Percentiles rank a stretch among this genome's conserved stretches.
Conservation (phyloP, 2,888 invertebrate genomes). For the Megaustenia siamemsis region DNA sequence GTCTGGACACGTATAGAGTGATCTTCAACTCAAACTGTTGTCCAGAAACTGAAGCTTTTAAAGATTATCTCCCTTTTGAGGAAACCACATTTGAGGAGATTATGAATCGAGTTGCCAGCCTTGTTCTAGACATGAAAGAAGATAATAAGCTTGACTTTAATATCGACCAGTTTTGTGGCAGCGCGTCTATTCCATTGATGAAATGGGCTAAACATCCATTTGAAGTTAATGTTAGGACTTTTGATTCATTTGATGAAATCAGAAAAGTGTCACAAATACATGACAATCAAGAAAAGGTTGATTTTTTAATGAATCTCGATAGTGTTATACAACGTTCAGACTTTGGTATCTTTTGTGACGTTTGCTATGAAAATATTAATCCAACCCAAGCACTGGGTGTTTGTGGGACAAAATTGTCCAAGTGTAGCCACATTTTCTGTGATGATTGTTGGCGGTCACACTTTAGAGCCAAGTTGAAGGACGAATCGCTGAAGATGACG, state of each 20-base stretch:
- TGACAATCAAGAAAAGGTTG: neutral
- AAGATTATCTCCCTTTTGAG: constrained; percentile 19
- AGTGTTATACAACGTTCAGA: constrained; percentile 3
- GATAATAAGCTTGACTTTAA: neutral
- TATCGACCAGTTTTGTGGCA: neutral
- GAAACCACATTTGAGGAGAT: constrained; percentile 36
- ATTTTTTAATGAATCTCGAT: neutral
- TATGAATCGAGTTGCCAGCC: constrained; percentile 34
- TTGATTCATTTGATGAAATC: constrained; percentile 21
- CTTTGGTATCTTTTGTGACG: constrained; percentile 51
- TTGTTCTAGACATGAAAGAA: constrained; percentile 36
- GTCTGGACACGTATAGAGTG: constrained; percentile 48
- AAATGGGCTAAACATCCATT: neutral
- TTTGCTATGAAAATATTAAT: constrained; percentile 57
- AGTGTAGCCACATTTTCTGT: constrained; percentile 59
- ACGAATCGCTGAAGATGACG: constrained; percentile 46
- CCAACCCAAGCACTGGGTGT: constrained; percentile 29
- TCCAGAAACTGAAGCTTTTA: constrained; percentile 15
- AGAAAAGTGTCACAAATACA: neutral
- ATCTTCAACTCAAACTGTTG: constrained; percentile 48
- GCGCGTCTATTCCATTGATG: neutral
- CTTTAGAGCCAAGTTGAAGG: constrained; percentile 43
- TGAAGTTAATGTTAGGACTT: constrained; percentile 7
- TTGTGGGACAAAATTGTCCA: constrained; percentile 51
- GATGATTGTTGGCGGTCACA: constrained; percentile 57